Evolutionary conservation across 2,113 vertebrate species (phyloP).

Genomic region (Cygnus atratus): DNA sequence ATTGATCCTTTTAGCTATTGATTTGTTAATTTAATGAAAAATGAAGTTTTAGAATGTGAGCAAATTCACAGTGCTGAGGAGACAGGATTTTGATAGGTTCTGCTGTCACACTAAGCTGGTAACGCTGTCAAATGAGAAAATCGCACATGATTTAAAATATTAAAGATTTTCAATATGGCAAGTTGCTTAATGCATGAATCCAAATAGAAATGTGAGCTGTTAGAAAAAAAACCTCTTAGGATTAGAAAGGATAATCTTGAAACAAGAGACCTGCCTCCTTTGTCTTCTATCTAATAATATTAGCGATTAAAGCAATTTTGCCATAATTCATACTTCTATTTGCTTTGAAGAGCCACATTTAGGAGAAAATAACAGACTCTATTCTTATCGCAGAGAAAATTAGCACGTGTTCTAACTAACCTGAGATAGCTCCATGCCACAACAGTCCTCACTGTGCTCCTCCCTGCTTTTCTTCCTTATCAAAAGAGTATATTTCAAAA

Average conservation of each 20-base stretch:
- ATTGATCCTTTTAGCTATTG: slow-evolving; percentile 54
- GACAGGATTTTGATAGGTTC: slow-evolving; percentile 24
- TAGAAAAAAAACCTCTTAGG: background rate
- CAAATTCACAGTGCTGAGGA: slow-evolving; percentile 42
- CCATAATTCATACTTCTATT: background rate
- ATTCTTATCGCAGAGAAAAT: background rate
- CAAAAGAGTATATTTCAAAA: background rate
- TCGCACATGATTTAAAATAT: background rate
- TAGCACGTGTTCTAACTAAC: background rate
- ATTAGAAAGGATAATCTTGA: background rate
- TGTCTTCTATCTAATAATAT: background rate
- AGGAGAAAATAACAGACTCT: background rate
- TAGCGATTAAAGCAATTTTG: background rate
- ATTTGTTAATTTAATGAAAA: slow-evolving; percentile 67
- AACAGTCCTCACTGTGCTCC: background rate
- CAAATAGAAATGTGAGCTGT: background rate
- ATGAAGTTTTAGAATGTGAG: slow-evolving; percentile 29
- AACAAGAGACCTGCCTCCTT: background rate
- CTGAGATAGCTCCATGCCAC: background rate
- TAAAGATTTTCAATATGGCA: background rate
- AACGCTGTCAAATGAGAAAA: slow-evolving; percentile 1
- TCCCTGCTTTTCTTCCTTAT: background rate
- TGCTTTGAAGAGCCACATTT: background rate
- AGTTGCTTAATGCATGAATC: background rate
- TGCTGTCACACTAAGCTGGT: background rate